Evolutionary conservation across 2,113 vertebrate genomes (phyloP), one percentile per base, ranked within the genome.

Genomic region (Formicarius rufipectus): DNA sequence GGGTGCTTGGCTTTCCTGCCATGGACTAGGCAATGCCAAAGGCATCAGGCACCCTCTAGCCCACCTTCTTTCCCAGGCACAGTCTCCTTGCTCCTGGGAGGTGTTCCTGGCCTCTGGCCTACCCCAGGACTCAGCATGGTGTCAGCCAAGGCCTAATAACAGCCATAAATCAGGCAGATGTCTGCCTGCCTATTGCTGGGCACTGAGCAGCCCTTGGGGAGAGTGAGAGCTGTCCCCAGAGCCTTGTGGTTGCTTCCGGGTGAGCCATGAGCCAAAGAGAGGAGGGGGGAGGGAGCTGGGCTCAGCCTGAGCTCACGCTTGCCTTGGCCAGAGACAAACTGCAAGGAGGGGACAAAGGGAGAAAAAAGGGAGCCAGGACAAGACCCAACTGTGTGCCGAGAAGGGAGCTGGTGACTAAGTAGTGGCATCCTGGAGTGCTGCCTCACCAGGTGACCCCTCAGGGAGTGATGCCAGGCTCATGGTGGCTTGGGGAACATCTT

Each of bases 311-410:
- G 39, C 67, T 90, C 18, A 0, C 5, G 1, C 67, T 69, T 9
- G 21, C 49, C 37, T 40, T 31, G 49, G 33, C 12, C 59, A 49
- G 44, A 73, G 55, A 20, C 15, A 49, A 50, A 4, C n/a, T 14
- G 30, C 0, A 0, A 33, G 69, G 28, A 64, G 31, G 30, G 45
- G 44, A 62, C 59, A 74, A 68, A 86, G 39, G 53, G n/a, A 71
- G 31, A 60, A 22, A 52, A 49, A 40, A 11, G 11, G 44, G 40
- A 89, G 44, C 0, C 4, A 35, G 40, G 50, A 17, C 16, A 9
- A 0, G 0, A 47, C 4, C 0, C 8, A 31, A 45, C 35, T 87
- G 31, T 24, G 30, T 3, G 0, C 42, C 35, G 39, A 67, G 72
- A 53, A 44, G 15, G 13, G 53, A 30, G 24, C 31, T 93, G 55